phyloP scores from a whole-genome alignment of 2,888 invertebrate genomes.

The Lasioglossum lativentre region DNA sequence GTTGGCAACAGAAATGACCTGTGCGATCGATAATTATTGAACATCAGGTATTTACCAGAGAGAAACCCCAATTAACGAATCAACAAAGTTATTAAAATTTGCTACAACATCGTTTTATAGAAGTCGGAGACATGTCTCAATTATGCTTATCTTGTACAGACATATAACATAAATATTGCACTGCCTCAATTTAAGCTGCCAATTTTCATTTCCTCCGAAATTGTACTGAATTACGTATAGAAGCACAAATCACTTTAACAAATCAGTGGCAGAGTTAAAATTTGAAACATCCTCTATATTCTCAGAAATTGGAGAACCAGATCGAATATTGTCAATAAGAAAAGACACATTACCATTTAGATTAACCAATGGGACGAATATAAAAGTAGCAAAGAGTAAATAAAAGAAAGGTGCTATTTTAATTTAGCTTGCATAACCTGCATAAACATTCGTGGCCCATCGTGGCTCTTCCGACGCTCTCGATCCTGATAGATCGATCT shows the following conservation, averaged over 20 bases:
- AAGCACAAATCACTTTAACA: not conserved
- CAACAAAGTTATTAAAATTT: not conserved
- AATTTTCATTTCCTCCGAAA: not conserved
- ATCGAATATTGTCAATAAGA: too few species aligned
- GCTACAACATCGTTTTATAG: not conserved
- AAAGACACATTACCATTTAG: too few species aligned
- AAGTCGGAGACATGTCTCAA: not conserved
- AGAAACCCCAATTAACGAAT: not conserved
- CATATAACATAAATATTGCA: not conserved
- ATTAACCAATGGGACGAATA: not conserved
- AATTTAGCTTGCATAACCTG: too few species aligned
- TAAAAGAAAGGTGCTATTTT: too few species aligned
- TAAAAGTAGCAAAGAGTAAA: not conserved
- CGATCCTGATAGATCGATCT: slow-evolving; percentile 12
- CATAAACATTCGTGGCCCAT: not conserved
- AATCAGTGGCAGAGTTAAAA: not conserved
- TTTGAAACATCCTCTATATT: not conserved
- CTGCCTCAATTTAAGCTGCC: not conserved
- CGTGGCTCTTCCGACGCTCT: not conserved
- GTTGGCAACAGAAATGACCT: not conserved
- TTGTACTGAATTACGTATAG: not conserved
- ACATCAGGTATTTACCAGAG: not conserved
- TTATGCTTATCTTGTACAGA: not conserved
- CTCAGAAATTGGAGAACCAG: too few species aligned
- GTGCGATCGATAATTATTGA: not conserved